Conservation (phyloP, 2,888 invertebrate species). For the Brachypterus glaber region DNA sequence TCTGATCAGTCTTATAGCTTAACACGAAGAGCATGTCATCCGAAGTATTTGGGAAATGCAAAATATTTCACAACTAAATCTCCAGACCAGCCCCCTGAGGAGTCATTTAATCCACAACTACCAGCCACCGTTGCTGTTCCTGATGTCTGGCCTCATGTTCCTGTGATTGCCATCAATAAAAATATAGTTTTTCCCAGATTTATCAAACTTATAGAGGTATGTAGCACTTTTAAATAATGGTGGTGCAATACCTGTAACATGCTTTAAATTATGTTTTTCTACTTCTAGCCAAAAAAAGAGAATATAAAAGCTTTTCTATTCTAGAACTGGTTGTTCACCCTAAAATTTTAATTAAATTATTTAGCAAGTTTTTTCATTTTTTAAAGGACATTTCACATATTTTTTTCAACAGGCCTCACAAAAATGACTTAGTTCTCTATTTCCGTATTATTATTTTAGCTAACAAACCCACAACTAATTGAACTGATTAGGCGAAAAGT, state of each 20-base stretch:
- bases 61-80: not conserved
- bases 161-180: constrained; percentile 85
- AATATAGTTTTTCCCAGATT: constrained; percentile 97
- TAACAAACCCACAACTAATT: constrained; percentile 78
- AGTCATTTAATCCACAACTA: constrained; percentile 47
- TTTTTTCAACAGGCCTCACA: too few species aligned
- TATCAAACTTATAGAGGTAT: constrained; percentile 91
- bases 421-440: too few species aligned
- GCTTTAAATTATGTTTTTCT: too few species aligned
- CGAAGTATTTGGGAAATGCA: not conserved
- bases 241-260: not conserved
- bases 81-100: constrained; percentile 27
- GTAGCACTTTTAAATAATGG: constrained; percentile 9
- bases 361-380: too few species aligned
- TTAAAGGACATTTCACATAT: too few species aligned
- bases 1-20: too few species aligned
- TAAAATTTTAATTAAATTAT: too few species aligned
- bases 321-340: too few species aligned
- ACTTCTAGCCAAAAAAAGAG: too few species aligned
- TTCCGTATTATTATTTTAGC: constrained; percentile 43
- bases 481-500: constrained; percentile 88
- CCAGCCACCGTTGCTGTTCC: constrained; percentile 90
- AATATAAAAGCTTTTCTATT: too few species aligned
- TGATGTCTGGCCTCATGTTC: constrained; percentile 93
- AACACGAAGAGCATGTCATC: not conserved